These are phyloP conservation scores for Myodes glareolus DNA, from an alignment of 2,113 vertebrate species.

Conservation along the genomic window DNA sequence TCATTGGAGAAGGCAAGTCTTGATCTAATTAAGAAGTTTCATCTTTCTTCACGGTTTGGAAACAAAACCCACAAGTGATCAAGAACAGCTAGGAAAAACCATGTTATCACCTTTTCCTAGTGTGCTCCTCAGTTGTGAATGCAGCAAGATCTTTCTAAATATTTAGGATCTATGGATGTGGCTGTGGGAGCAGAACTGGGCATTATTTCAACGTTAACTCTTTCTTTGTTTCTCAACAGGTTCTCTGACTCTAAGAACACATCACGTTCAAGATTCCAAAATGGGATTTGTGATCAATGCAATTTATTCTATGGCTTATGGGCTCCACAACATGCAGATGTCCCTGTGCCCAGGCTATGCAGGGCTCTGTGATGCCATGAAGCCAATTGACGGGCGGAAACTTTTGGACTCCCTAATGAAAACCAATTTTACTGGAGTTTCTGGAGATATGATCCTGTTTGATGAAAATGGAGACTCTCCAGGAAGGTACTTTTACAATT, in stretches of 20 bases:
- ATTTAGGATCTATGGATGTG: not conserved
- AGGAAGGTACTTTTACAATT: conserved; percentile 90
- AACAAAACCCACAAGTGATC: not conserved
- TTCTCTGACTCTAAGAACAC: conserved; percentile 92
- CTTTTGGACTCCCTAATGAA: conserved; percentile 98
- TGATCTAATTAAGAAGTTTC: not conserved
- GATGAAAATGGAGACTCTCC: conserved; percentile 98
- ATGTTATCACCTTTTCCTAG: not conserved
- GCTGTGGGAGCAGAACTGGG: not conserved
- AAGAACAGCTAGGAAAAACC: not conserved
- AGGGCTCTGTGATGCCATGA: conserved; percentile 96
- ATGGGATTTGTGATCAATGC: conserved; percentile 99
- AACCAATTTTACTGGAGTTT: conserved; percentile 97
- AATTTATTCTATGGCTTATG: conserved; percentile 98
- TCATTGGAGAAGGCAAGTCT: not conserved
- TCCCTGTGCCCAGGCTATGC: conserved; percentile 92
- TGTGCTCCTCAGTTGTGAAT: not conserved
- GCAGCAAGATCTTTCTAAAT: not conserved
- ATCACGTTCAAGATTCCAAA: conserved; percentile 98
- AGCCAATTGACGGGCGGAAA: conserved; percentile 95
- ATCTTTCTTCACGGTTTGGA: not conserved
- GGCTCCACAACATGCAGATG: conserved; percentile 97
- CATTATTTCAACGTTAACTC: not conserved
- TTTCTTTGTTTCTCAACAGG: conserved; percentile 85
- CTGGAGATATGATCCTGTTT: conserved; percentile 96